Evolutionary conservation across 2,797 vertebrate species (phyloP).

Genomic region (Staurois parvus): DNA sequence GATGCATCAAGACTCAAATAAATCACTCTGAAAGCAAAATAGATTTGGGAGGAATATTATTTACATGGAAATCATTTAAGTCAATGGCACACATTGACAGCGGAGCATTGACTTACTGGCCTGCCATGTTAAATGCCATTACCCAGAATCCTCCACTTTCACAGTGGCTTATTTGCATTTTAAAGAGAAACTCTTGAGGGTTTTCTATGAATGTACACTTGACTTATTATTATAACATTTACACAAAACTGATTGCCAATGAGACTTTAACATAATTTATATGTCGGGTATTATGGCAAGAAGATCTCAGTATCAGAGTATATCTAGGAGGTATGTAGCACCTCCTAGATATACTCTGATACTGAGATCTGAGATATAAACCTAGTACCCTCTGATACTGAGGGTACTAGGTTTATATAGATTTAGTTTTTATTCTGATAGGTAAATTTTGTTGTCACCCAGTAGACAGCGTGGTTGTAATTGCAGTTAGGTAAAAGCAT

Average conservation of each 20-base stretch:
- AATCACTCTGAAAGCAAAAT: slow-evolving; percentile 7
- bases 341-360: too few relatives aligned
- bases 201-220: background rate
- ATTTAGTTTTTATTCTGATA: too few relatives aligned
- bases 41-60: background rate
- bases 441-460: too few relatives aligned
- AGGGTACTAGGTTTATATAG: too few relatives aligned
- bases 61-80: slow-evolving; percentile 2
- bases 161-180: background rate
- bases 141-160: background rate
- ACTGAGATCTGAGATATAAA: too few relatives aligned
- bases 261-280: too few relatives aligned
- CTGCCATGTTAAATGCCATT: background rate
- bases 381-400: too few relatives aligned
- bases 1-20: slow-evolving; percentile 3
- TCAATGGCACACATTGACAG: background rate
- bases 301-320: too few relatives aligned
- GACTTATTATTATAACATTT: background rate
- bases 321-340: too few relatives aligned
- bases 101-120: background rate
- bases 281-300: too few relatives aligned
- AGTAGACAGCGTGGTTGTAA: too few relatives aligned
- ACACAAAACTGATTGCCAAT: background rate
- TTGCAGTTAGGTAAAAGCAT: too few relatives aligned
- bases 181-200: background rate